Conservation (phyloP, 2,113 vertebrate species). For the Chloropsis hardwickii region DNA sequence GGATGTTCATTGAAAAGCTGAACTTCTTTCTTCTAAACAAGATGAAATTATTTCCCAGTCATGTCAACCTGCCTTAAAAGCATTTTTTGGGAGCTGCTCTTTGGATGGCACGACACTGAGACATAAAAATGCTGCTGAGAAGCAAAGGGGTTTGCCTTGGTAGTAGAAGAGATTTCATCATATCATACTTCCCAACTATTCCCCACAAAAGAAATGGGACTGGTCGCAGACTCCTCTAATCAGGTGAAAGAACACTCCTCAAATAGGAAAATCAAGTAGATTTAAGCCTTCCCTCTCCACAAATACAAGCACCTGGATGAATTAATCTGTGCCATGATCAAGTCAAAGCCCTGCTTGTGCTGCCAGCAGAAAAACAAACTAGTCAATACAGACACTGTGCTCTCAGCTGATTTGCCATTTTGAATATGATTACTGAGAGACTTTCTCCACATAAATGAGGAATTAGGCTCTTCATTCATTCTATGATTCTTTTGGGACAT, state of each 20-base stretch:
- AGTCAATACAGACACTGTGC: not conserved
- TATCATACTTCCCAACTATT: not conserved
- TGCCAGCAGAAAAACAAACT: not conserved
- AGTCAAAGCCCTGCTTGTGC: not conserved
- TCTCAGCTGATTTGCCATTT: not conserved
- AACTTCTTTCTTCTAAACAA: not conserved
- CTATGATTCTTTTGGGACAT: not conserved
- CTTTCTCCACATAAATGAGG: not conserved
- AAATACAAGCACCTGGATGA: not conserved
- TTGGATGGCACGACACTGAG: not conserved
- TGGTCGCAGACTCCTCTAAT: not conserved
- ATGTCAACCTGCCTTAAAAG: not conserved
- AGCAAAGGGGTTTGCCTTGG: not conserved
- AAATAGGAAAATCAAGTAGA: not conserved
- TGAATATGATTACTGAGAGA: not conserved
- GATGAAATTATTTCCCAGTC: not conserved
- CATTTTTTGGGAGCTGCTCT: not conserved
- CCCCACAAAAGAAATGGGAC: not conserved
- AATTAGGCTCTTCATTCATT: not conserved
- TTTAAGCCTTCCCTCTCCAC: not conserved
- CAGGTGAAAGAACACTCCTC: not conserved
- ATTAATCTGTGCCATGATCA: not conserved
- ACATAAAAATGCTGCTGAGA: not conserved
- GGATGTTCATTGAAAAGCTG: not conserved
- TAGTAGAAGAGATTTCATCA: not conserved